Evolutionary conservation across 2,113 vertebrate genomes (phyloP), one percentile per base, ranked within the genome.

Genomic region (Pelecanoides urinatrix): DNA sequence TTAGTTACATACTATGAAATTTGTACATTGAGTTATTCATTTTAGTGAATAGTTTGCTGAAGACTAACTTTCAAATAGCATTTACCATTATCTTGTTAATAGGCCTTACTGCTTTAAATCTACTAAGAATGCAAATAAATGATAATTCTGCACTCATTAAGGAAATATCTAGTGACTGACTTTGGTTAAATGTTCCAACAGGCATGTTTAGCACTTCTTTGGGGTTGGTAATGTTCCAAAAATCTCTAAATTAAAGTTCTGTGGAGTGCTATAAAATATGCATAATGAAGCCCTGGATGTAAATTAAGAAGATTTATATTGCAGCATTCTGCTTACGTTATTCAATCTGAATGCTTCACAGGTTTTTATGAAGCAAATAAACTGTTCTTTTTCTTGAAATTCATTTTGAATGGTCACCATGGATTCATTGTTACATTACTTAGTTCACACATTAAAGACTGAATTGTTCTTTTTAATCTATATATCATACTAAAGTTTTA

Each of bases 191-290:
- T 98, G 97, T 98, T 98, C 97, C 97, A 96, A 98, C 52, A 98
- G 95, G 94, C 97, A 96, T 98, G 98, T 98, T 98, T 98, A 98
- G 97, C 91, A 85, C 96, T 98, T 97, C 96, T 97, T 97, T 95
- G 94, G 97, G 96, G 97, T 97, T 98, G 97, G 96, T 98, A 96
- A 98, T 97, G 70, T 98, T 98, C 97, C 97, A 98, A 97, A 95
- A 98, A 97, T 96, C 97, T 98, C 97, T 98, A 98, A 98, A 98
- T 98, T 98, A 98, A 98, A 97, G 98, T 98, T 98, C 98, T 98
- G 92, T 90, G 94, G 97, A 97, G 97, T 98, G 96, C 97, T 96
- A 98, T 98, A 98, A 98, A 98, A 98, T 98, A 98, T 98, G 97
- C 98, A 97, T 98, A 98, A 98, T 98, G 98, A 97, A 98, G 65